These are phyloP conservation scores for Dasysyrphus tricinctus DNA, from an alignment of 2,888 invertebrate genomes.

Conservation along the genomic window DNA sequence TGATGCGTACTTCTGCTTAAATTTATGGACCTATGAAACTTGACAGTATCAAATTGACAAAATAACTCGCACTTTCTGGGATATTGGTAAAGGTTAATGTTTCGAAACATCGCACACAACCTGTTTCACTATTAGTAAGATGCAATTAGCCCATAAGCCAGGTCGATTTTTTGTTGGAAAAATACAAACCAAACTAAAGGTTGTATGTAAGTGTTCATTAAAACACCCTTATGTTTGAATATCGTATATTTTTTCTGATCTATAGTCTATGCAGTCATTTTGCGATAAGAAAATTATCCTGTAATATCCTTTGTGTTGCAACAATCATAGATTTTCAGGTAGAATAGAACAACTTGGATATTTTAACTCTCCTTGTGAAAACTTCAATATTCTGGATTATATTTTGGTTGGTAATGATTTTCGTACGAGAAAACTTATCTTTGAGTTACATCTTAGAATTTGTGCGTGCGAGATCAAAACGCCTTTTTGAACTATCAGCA, in stretches of 20 bases:
- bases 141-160: conserved; percentile 55
- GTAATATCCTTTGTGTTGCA: conserved; percentile 42
- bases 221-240: conserved; percentile 41
- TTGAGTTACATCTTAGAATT: conserved; percentile 61
- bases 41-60: conserved; percentile 52
- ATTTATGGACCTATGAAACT: conserved; percentile 32
- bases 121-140: conserved; percentile 17
- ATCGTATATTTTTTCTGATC: conserved; percentile 31
- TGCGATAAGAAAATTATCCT: conserved; percentile 53
- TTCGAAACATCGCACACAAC: conserved; percentile 27
- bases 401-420: conserved; percentile 46
- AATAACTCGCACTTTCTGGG: conserved; percentile 47
- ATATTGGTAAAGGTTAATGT: conserved; percentile 28
- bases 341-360: conserved; percentile 31
- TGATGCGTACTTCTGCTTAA: conserved; percentile 13
- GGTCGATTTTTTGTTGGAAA: conserved; percentile 34
- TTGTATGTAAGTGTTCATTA: conserved; percentile 39
- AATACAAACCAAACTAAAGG: conserved; percentile 22
- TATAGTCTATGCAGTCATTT: conserved; percentile 26
- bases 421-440: conserved; percentile 50
- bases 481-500: conserved; percentile 65
- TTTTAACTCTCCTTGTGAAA: conserved; percentile 35
- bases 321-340: conserved; percentile 39
- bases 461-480: conserved; percentile 69
- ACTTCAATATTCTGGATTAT: conserved; percentile 30